Evolutionary conservation across 2,797 vertebrate species (phyloP).

Genomic region (Margarornis squamiger): DNA sequence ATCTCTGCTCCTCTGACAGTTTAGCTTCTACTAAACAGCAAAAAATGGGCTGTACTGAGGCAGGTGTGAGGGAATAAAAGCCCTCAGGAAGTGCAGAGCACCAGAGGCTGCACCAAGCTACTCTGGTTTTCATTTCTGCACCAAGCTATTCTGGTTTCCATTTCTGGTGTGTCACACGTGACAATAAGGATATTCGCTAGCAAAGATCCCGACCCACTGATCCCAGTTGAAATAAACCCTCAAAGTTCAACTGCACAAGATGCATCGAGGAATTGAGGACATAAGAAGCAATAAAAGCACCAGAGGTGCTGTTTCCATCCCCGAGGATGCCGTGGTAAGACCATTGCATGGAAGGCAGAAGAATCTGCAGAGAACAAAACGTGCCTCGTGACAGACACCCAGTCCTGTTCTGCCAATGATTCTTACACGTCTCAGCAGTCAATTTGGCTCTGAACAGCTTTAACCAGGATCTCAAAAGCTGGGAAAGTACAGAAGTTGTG

Average conservation of each 20-base stretch:
- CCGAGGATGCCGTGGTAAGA: neutral
- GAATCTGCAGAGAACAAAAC: neutral
- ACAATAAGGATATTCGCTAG: neutral
- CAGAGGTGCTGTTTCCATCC: neutral
- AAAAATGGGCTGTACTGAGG: neutral
- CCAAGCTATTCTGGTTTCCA: neutral
- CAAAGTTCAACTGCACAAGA: neutral
- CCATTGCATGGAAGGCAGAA: rapidly evolving
- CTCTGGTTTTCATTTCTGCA: neutral
- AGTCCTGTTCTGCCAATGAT: neutral
- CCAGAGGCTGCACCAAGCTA: neutral
- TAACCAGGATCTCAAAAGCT: neutral
- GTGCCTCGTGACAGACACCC: neutral
- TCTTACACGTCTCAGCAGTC: neutral
- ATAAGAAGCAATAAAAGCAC: neutral
- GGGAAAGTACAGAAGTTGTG: neutral
- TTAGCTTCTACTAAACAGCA: neutral
- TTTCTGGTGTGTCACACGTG: rapidly evolving
- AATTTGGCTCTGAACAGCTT: neutral
- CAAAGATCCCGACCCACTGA: neutral
- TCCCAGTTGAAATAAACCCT: neutral
- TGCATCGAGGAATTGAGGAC: neutral
- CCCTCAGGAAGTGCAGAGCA: neutral
- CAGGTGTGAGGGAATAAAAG: neutral
- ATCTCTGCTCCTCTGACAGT: neutral